Evolutionary conservation across 2,113 vertebrate species (phyloP), one percentile per base, ranked within the genome.

Genomic region (Plotosus lineatus): DNA sequence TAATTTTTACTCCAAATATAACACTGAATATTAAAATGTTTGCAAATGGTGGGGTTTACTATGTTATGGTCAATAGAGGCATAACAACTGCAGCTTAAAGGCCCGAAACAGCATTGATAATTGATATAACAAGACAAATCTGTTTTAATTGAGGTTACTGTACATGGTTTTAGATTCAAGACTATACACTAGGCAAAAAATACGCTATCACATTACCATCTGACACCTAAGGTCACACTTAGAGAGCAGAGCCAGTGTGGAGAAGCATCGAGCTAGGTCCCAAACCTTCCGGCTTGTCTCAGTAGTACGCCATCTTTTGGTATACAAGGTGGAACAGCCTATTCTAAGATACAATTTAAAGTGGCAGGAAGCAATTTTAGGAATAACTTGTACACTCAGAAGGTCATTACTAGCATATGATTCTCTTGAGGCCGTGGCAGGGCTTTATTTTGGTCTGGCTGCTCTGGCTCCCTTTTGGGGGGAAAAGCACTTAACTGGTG

Each of bases 171-270:
- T 61, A 46, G 15, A 28, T 48, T 61, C 26, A 77, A 51, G 46
- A 33, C 4, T 28, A 56, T 36, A 55, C 42, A 36, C 15, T 33
- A 9, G 42, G 40, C 40, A 74, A 11, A 56, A 56, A 50, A 26
- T 42, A 28, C 10, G 14, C 38, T 76, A 38, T 68, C 14, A 33
- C 14, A 46, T 79, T 75, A 66, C 31, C 79, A 77, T 79, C 75
- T 63, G 56, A 72, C 44, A 90, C 72, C 73, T 79, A 89, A 91
- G 92, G 92, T 92, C 91, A 92, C 90, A 90, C 92, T 92, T 89
- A 88, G 89, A 89, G 88, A 85, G 87, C 88, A 89, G 86, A 91
- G 71, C 73, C 33, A 40, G 3, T 26, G 73, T 84, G 82, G 87
- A 86, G 90, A 89, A 79, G 89, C 87, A 89, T 90, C 77, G 75